Percentiles rank a stretch among this genome's conserved stretches.
Evolutionary conservation across 2,113 vertebrate genomes (phyloP).

Genomic region (Tupaia tana): DNA sequence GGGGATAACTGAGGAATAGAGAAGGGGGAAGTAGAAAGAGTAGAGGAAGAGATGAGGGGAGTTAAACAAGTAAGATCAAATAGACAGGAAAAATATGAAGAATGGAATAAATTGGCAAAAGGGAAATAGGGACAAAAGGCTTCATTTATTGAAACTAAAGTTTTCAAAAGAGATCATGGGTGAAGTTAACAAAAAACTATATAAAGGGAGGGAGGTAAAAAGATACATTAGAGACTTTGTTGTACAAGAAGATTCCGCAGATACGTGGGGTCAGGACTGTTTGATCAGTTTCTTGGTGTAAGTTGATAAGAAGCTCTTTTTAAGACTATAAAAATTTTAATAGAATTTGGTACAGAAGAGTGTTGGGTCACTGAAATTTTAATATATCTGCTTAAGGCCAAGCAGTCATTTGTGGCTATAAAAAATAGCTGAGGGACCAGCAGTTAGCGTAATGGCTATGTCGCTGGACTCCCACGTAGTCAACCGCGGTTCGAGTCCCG

Average conservation of each 20-base stretch:
- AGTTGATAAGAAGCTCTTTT: background rate
- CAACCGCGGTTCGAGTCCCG: too few relatives aligned
- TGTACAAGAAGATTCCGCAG: background rate
- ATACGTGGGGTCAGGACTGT: background rate
- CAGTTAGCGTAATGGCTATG: too few relatives aligned
- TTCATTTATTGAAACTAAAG: conserved; percentile 30
- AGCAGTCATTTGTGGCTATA: background rate
- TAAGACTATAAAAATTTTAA: background rate
- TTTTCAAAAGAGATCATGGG: background rate
- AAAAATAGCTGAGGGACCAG: background rate
- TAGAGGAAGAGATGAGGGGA: background rate
- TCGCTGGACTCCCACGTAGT: too few relatives aligned
- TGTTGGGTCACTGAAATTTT: background rate
- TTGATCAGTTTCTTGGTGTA: background rate
- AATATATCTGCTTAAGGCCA: background rate
- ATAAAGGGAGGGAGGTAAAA: background rate
- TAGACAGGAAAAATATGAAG: background rate
- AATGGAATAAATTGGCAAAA: background rate
- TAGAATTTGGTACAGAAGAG: background rate
- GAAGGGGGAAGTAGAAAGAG: background rate
- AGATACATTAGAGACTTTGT: background rate
- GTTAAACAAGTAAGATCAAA: background rate
- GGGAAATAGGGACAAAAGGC: background rate
- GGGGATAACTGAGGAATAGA: background rate
- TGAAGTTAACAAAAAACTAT: background rate